Evolutionary conservation across 2,888 invertebrate species (phyloP).

Genomic region (Romanomermis culicivorax): DNA sequence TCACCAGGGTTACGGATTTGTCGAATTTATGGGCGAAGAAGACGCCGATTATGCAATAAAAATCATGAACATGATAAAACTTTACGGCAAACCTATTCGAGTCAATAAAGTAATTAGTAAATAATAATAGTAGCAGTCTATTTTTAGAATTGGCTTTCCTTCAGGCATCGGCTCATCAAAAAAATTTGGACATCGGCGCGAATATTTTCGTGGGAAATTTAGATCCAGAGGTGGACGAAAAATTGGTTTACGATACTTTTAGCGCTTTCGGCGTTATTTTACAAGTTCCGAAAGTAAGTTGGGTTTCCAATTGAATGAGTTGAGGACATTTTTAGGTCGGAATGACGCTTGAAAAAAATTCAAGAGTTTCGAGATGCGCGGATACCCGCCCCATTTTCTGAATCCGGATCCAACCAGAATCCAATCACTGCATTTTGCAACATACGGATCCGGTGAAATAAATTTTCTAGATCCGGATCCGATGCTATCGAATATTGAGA

Average conservation of each 20-base stretch:
- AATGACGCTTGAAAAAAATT: too few relatives aligned
- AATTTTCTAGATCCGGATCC: too few relatives aligned
- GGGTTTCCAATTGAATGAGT: too few relatives aligned
- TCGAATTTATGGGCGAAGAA: constrained; percentile 96
- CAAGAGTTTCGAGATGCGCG: too few relatives aligned
- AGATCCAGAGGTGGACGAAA: constrained; percentile 97
- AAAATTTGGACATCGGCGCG: constrained; percentile 94
- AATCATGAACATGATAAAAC: constrained; percentile 99
- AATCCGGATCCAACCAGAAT: too few relatives aligned
- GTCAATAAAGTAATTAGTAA: constrained; percentile 73
- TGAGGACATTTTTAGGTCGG: too few relatives aligned
- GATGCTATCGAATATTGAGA: too few relatives aligned
- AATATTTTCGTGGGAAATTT: constrained; percentile 98
- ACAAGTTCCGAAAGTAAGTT: constrained; percentile 84
- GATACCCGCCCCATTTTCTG: too few relatives aligned
- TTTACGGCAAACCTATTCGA: constrained; percentile 91
- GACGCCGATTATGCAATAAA: constrained; percentile 99
- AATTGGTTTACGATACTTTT: constrained; percentile 91
- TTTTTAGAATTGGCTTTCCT: constrained; percentile 11
- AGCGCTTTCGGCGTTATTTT: constrained; percentile 95
- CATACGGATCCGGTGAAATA: too few relatives aligned
- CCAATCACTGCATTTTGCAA: too few relatives aligned
- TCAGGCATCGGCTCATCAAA: constrained; percentile 89
- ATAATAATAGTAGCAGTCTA: too few relatives aligned
- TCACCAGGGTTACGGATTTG: constrained; percentile 98